Evolutionary conservation across 92 coral and sea anemone species (phyloP), one percentile per base, ranked within the genome.

Genomic region (Zoanthus sansibaricus): DNA sequence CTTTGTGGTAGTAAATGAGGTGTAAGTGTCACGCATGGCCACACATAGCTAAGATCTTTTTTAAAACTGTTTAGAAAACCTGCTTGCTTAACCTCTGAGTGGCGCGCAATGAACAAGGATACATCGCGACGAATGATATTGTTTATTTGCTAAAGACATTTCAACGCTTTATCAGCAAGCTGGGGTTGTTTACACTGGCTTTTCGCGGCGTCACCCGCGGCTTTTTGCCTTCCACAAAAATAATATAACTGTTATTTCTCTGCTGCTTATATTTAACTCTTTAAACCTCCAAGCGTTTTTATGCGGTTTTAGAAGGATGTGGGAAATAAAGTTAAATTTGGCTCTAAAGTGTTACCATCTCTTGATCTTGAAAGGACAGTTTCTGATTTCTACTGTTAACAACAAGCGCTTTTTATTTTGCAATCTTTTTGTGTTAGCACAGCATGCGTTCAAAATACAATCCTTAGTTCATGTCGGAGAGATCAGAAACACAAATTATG

Each of bases 121-220:
- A 12, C 25, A 49, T 80, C 44, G 31, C 30, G 66, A 48, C 20
- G 45, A 80, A 79, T 25, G 44, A 20, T 79, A 42, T 66, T 80
- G 73, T 66, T 80, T 80, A 49, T 66, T 66, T 80, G 75, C 46
- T 21, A 71, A 80, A 47, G 75, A 64, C 7, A 68, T 47, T 46
- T 71, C 85, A 80, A 46, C 66, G 42, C 13, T 45, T 20, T 68
- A 46, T 80, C 45, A 64, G 55, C 61, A 66, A 80, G 25, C 25
- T 25, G 25, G 25, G 44, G 59, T 66, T 80, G 74, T 80, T 80
- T 80, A 80, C 85, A 80, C 67, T 79, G 16, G 6, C 45, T 18
- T 72, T 31, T 48, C 3, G 31, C n/a, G 17, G 85, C 85, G 74
- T 80, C 85, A 80, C 85, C 85, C 85, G 85, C 62, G 44, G 75